Base-by-base conservation (phyloP, 2,797 vertebrate genomes). In the Muscicapa striata region DNA sequence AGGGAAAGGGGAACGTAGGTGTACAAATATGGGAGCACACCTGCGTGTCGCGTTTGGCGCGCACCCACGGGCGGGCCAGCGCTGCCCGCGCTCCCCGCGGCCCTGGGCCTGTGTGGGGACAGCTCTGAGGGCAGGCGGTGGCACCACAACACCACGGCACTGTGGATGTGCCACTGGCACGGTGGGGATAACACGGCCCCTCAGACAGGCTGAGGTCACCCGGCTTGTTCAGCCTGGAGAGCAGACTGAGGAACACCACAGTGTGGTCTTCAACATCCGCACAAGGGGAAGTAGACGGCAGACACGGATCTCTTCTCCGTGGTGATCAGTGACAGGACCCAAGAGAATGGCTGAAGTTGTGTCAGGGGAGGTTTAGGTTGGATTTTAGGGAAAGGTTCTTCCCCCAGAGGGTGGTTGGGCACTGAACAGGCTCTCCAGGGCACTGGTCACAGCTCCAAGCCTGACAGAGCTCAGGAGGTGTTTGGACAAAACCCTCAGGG, bases 91-190 rank as follows among this genome's bases (percentile, higher is more conserved):
- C 49, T 12, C 2, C 0, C n/a, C 1, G 45, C 1, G 36, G 55
- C 29, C 30, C n/a, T 2, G 16, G 5, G 14, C 13, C 73, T 15
- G 23, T 8, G 5, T 0, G 9, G 14, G 3, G 73, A 20, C 46
- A 16, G 40, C 40, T 10, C 3, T 13, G 30, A 13, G 62, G 36
- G 7, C 38, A 15, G 34, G 4, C 15, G 2, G 16, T 6, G 3
- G 1, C 26, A 1, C 15, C 38, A 0, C 2, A 6, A 0, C 3
- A 0, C 26, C 36, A 0, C 2, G 6, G 1, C 3, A 0, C 26
- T 2, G 24, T 1, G 45, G 12, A 0, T 5, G 66, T 15, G 6
- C 34, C 32, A 0, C 13, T 3, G 10, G 10, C 7, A 48, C 32
- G 3, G 26, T 0, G 1, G 2, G 1, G 36, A 22, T 20, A 17